These are phyloP conservation scores for Tigriopus californicus DNA, from an alignment of 2,888 invertebrate genomes.

Conservation along the genomic window DNA sequence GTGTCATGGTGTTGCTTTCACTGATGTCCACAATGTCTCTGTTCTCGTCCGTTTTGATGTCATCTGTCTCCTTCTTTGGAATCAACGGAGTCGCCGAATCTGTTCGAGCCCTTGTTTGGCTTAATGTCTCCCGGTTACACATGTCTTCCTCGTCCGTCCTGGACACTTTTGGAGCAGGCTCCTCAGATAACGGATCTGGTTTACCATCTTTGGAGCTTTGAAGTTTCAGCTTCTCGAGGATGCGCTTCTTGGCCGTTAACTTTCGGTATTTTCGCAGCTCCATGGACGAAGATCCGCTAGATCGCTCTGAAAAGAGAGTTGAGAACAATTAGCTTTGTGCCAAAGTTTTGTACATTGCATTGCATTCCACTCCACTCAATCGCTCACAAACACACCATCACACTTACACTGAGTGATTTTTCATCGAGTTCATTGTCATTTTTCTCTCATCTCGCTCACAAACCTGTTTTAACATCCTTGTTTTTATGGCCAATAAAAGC, in stretches of 20 bases:
- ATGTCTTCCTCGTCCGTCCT: neutral
- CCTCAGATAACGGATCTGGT: too few relatives aligned
- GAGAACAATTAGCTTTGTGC: too few relatives aligned
- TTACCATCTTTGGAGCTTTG: too few relatives aligned
- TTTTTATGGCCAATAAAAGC: too few relatives aligned
- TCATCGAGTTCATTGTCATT: too few relatives aligned
- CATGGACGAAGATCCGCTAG: neutral
- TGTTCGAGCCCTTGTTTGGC: neutral
- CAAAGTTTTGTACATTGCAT: too few relatives aligned
- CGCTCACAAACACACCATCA: too few relatives aligned
- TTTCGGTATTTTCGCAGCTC: neutral
- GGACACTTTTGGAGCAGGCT: too few relatives aligned
- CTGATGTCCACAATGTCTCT: neutral
- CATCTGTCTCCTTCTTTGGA: neutral
- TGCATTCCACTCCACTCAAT: too few relatives aligned
- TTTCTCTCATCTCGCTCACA: too few relatives aligned
- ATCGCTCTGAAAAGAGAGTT: neutral
- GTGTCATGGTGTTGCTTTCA: constrained; percentile 3
- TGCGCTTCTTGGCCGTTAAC: neutral
- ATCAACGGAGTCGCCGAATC: neutral
- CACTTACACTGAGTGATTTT: too few relatives aligned
- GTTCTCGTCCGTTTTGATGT: neutral
- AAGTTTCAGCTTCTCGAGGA: neutral
- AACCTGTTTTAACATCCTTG: too few relatives aligned
- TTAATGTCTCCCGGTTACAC: neutral